Evolutionary conservation across 2,113 vertebrate species (phyloP).

Genomic region (Hypomesus transpacificus): DNA sequence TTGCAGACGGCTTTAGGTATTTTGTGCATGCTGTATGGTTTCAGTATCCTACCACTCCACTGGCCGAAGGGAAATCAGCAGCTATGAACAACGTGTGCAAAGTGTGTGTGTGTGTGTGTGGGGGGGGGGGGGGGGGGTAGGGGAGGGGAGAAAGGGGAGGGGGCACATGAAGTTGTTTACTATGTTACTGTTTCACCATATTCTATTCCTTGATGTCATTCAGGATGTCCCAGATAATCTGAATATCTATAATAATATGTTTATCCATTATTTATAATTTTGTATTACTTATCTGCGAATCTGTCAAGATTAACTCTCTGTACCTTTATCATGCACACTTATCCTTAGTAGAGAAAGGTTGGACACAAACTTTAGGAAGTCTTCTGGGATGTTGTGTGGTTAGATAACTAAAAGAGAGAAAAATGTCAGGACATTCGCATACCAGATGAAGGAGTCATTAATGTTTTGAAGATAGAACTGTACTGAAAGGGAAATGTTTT

Average conservation of each 20-base stretch:
- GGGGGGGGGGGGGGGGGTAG: slow-evolving; percentile 51
- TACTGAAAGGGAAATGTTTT: slow-evolving; percentile 45
- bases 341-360: not conserved
- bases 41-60: slow-evolving; percentile 43
- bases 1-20: too few species aligned
- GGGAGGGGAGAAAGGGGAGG: slow-evolving; percentile 56
- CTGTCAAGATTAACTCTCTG: too few species aligned
- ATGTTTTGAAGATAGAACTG: slow-evolving; percentile 1
- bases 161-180: slow-evolving; percentile 67
- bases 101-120: too few species aligned
- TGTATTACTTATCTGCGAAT: too few species aligned
- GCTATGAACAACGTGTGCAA: slow-evolving; percentile 74
- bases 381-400: not conserved
- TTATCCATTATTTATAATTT: too few species aligned
- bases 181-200: slow-evolving; percentile 52
- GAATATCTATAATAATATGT: too few species aligned
- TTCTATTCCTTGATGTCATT: slow-evolving; percentile 25
- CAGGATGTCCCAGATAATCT: not conserved
- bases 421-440: not conserved
- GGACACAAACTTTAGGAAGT: not conserved
- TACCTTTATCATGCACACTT: not conserved
- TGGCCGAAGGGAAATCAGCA: slow-evolving; percentile 69
- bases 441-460: not conserved
- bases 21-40: slow-evolving; percentile 2
- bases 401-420: too few species aligned